A percentile compares a stretch with the other conserved stretches of the same genome.
phyloP scores from a whole-genome alignment of 2,888 invertebrate species.

The Gymnoscelis rufifasciata region DNA sequence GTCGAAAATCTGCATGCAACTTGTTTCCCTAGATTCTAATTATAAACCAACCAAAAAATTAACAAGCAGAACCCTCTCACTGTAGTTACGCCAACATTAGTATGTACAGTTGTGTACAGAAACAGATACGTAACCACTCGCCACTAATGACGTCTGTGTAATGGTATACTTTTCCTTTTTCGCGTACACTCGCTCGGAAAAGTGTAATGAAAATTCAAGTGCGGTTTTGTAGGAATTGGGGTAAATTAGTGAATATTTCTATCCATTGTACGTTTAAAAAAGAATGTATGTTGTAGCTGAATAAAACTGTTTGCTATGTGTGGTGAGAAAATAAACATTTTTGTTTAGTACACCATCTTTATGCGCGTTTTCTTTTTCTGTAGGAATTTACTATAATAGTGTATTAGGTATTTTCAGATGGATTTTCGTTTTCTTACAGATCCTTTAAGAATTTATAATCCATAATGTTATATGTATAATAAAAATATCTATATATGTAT shows the following conservation, averaged over 20 bases:
- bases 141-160: conserved; percentile 31
- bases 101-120: conserved; percentile 6
- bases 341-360: no score
- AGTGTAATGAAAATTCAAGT: conserved; percentile 7
- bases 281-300: neutral
- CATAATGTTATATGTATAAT: no score
- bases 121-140: conserved; percentile 25
- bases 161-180: conserved; percentile 33
- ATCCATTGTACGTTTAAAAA: neutral
- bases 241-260: conserved; percentile 1
- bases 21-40: conserved; percentile 1
- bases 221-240: conserved; percentile 1
- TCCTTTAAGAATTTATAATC: no score
- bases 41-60: conserved; percentile 4
- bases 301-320: no score
- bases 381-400: no score
- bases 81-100: neutral
- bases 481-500: no score
- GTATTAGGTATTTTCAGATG: no score
- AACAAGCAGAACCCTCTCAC: conserved; percentile 10
- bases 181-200: conserved; percentile 20
- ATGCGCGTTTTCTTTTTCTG: no score
- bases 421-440: no score
- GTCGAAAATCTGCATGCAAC: neutral
- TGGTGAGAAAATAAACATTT: no score